phyloP scores from a whole-genome alignment of 2,888 invertebrate genomes.

The Acrobasis repandana region DNA sequence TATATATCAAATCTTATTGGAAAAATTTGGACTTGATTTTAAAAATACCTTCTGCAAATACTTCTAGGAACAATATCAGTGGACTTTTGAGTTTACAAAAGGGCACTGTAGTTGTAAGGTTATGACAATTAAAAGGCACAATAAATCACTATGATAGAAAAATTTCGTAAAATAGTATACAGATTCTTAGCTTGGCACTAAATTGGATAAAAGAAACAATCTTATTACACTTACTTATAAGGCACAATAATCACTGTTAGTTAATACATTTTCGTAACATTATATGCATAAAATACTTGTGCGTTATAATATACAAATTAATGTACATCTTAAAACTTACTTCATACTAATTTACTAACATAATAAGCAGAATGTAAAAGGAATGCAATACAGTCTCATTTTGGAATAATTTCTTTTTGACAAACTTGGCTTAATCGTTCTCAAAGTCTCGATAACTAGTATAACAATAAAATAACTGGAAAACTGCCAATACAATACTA shows the following conservation, averaged over 20 bases:
- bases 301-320: conserved; percentile 39
- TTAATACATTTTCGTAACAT: conserved; percentile 40
- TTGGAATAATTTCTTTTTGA: conserved; percentile 20
- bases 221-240: conserved; percentile 48
- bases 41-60: not conserved
- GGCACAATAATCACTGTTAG: conserved; percentile 68
- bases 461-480: not conserved
- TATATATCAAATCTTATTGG: too few relatives aligned
- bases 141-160: not conserved
- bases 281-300: conserved; percentile 49
- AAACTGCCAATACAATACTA: conserved; percentile 30
- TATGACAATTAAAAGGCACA: not conserved
- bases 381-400: conserved; percentile 62
- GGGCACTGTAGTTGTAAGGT: not conserved
- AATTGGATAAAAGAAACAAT: conserved; percentile 47
- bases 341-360: conserved; percentile 21
- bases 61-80: not conserved
- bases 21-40: too few relatives aligned
- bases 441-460: not conserved
- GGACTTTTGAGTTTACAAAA: not conserved
- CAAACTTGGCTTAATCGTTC: not conserved
- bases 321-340: conserved; percentile 35
- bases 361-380: conserved; percentile 42
- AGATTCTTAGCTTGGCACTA: conserved; percentile 66
- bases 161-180: not conserved